phyloP scores from a whole-genome alignment of 2,797 vertebrate genomes.

The Alcedo quadribrachys region DNA sequence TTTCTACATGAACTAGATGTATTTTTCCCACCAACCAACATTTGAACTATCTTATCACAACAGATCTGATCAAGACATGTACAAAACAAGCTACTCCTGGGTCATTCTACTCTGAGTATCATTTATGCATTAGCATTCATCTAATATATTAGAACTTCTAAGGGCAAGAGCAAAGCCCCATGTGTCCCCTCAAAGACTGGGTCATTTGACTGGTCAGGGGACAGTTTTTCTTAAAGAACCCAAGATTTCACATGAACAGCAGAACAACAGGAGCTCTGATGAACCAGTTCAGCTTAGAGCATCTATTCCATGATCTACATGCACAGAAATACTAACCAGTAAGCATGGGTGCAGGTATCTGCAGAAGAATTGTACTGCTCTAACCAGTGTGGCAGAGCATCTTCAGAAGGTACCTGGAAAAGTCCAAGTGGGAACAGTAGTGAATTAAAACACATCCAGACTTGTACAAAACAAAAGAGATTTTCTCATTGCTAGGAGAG shows the following conservation, averaged over 20 bases:
- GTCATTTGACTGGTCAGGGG: neutral
- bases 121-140: neutral
- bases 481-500: neutral
- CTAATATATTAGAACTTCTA: neutral
- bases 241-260: neutral
- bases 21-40: neutral
- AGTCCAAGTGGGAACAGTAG: neutral
- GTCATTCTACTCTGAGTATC: neutral
- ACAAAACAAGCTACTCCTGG: neutral
- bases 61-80: neutral
- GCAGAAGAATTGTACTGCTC: slow-evolving; percentile 95
- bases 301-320: too few relatives aligned
- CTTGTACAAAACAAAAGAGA: neutral
- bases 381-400: slow-evolving; percentile 92
- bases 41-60: neutral
- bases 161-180: neutral
- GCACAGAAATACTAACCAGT: slow-evolving; percentile 83
- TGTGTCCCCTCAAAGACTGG: neutral
- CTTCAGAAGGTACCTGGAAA: slow-evolving; percentile 91
- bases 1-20: neutral
- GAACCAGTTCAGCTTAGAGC: neutral
- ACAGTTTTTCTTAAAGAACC: neutral
- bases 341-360: slow-evolving; percentile 94
- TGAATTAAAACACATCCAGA: neutral
- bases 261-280: neutral